Evolutionary conservation across 2,888 invertebrate genomes (phyloP), one percentile per base, ranked within the genome.

Genomic region (Chrysolina americana): DNA sequence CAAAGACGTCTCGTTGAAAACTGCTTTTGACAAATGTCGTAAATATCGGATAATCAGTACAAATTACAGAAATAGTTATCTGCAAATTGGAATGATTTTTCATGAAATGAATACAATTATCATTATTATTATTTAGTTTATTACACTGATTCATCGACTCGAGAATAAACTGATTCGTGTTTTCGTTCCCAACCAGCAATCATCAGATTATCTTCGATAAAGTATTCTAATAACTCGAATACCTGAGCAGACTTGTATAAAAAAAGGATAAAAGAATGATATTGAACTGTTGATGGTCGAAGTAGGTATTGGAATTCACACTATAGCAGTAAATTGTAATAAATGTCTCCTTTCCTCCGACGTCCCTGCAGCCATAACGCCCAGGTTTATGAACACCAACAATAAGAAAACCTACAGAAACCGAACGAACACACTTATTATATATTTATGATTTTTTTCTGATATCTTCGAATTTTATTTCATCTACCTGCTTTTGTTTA

Each of bases 361-460:
- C 82, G 80, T 80, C 77, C 77, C 74, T 77, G 41, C n/a, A 78
- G 47, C 80, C 84, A 83, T 83, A 83, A 83, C 82, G 78, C 79
- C 79, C 80, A 78, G 78, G 77, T 77, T 76, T 73, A 78, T 79
- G 74, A 77, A 78, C 73, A 79, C 78, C 79, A 83, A 84, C 83
- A 84, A 84, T 83, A 81, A 83, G 82, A 83, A 82, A 82, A 80
- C 75, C 82, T 70, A 75, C 82, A 82, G 82, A 84, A 84, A 84
- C 82, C 83, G 80, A 83, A 85, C 85, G 80, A 83, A 85, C 85
- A 78, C 85, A 85, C 85, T 84, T 85, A 83, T 86, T 85, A 86
- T 83, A 83, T 86, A 86, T 86, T 86, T 86, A 86, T 84, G 85
- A 82, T 80, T 82, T 82, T 80, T 80, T 78, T 80, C 64, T 82